Base-by-base conservation (phyloP, 92 coral and sea anemone species). In the Meandrina meandrites region DNA sequence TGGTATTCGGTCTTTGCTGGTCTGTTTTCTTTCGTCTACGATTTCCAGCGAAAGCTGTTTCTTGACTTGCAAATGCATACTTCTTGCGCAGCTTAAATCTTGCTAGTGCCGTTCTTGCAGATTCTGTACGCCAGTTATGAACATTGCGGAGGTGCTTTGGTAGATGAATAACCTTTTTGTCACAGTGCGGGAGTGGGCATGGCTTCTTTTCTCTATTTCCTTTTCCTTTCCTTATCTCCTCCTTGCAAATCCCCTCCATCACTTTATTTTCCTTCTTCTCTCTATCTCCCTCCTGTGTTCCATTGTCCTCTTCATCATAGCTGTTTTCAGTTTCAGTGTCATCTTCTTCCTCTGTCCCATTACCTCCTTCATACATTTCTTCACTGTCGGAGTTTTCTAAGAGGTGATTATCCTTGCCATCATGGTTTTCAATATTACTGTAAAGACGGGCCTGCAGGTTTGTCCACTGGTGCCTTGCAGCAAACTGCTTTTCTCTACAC, bases 141-240 rank as follows among this genome's bases (percentile, higher is more conserved):
- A 86, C 89, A 27, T 79, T 86, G 77, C 69, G 64, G 62, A 86
- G 76, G 67, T 86, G 89, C 42, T 70, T 86, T 64, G 85, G 89
- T 1, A 79, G 79, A 51, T 79, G 89, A 68, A 86, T 76, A 62
- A 78, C 85, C 28, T 58, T 79, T 31, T 54, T 62, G 32, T 51
- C 47, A 56, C 85, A 86, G 40, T 24, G 10, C 18, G 79, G 84
- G 16, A 69, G 79, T 69, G 79, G 86, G 51, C 79, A 82, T 5
- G 84, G 84, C 86, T 82, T 56, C 69, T 70, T 83, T 47, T 14
- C 70, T 8, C 66, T 8, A 27, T 70, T 81, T 64, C 76, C 58
- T 6, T 13, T 60, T 22, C 11, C 21, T 12, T 21, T 68, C 47
- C n/a, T 64, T 0, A 15, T 47, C 21, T 42, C 27, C 64, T 45